Conservation (phyloP, 2,888 invertebrate genomes). For the Drosophila meridiana region DNA sequence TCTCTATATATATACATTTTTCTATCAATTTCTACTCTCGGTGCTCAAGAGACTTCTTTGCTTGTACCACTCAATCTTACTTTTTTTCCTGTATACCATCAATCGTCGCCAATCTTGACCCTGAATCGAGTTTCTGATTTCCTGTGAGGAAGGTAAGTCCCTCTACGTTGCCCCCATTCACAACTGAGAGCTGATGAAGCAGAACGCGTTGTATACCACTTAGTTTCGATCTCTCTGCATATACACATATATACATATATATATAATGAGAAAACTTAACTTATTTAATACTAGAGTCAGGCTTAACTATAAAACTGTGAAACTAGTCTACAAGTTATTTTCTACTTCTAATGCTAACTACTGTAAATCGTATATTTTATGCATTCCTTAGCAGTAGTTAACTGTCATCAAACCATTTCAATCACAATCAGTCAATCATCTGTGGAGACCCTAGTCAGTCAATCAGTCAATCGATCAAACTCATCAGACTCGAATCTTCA, state of each 20-base stretch:
- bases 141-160: conserved; percentile 57
- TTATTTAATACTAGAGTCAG: conserved; percentile 56
- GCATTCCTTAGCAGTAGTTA: conserved; percentile 38
- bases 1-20: conserved; percentile 4
- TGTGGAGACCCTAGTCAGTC: conserved; percentile 15
- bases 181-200: conserved; percentile 3
- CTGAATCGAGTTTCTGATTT: conserved; percentile 19
- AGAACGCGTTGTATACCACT: conserved; percentile 8
- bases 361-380: conserved; percentile 33
- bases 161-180: conserved; percentile 30
- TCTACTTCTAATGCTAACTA: conserved; percentile 45
- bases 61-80: conserved; percentile 40
- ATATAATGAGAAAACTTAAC: conserved; percentile 14
- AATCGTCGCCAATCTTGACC: conserved; percentile 33
- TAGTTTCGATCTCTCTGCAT: conserved; percentile 8
- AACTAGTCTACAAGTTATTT: conserved; percentile 49
- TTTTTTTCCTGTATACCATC: conserved; percentile 20
- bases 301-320: conserved; percentile 41
- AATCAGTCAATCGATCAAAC: conserved; percentile 30
- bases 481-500: conserved; percentile 20
- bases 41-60: conserved; percentile 35
- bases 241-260: background rate
- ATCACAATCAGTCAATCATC: conserved; percentile 36
- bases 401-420: conserved; percentile 27
- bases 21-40: conserved; percentile 18